phyloP scores from a whole-genome alignment of 2,888 invertebrate genomes.

The Dyspetes luteomarginatus region DNA sequence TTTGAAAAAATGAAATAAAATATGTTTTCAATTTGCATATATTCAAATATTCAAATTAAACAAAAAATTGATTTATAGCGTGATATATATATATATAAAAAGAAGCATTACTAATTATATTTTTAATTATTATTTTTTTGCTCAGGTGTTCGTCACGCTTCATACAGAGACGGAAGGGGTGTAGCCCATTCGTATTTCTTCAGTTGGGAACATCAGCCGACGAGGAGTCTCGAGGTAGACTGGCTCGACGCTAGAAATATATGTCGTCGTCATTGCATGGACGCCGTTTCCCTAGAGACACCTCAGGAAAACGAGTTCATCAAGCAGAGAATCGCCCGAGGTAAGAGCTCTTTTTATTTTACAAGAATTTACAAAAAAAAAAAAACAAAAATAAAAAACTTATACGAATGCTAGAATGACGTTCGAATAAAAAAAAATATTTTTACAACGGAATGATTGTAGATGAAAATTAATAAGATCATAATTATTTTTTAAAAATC shows the following conservation, averaged over 20 bases:
- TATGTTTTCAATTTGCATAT: no score
- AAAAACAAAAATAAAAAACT: not conserved
- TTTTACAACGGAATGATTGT: no score
- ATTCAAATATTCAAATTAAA: no score
- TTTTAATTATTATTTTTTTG: no score
- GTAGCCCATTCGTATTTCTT: conserved; percentile 97
- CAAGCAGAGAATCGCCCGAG: conserved; percentile 93
- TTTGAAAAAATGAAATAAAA: no score
- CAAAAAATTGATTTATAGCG: no score
- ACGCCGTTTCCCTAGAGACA: conserved; percentile 95
- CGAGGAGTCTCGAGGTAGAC: conserved; percentile 92
- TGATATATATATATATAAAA: no score
- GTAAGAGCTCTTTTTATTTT: conserved; percentile 82
- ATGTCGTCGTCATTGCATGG: conserved; percentile 96
- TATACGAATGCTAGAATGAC: no score
- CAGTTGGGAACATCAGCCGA: conserved; percentile 95
- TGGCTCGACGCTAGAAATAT: conserved; percentile 96
- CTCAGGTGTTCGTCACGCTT: conserved; percentile 93
- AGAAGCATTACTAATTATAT: no score
- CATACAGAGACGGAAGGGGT: conserved; percentile 94
- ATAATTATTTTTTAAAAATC: no score
- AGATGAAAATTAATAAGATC: no score
- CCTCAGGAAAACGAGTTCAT: conserved; percentile 96
- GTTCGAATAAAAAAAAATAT: no score
- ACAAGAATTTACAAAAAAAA: not conserved